Conservation (phyloP, 2,113 vertebrate genomes). For the Oncorhynchus nerka region DNA sequence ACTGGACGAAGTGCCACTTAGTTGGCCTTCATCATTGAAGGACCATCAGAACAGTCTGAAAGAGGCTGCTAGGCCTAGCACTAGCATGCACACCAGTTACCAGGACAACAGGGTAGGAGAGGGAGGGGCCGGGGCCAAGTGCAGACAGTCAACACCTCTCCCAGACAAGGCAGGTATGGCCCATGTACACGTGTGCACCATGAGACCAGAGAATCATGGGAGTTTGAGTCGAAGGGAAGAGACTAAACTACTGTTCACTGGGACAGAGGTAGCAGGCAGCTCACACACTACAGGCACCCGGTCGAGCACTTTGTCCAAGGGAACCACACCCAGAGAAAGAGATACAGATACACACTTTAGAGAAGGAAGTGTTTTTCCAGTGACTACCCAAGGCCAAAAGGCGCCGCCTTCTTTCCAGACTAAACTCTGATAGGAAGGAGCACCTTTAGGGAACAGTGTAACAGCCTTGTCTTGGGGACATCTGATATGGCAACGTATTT, state of each 20-base stretch:
- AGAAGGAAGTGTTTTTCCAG: slow-evolving; percentile 23
- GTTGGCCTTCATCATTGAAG: slow-evolving; percentile 14
- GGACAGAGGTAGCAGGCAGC: slow-evolving; percentile 7
- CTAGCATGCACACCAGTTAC: slow-evolving; percentile 8
- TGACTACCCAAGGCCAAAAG: slow-evolving; percentile 46
- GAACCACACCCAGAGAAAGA: not conserved
- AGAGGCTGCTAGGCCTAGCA: slow-evolving; percentile 15
- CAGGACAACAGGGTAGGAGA: slow-evolving; percentile 48
- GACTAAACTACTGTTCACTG: not conserved
- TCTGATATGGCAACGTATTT: too few species aligned
- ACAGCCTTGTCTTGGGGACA: slow-evolving; percentile 16
- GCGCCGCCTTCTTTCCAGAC: slow-evolving; percentile 46
- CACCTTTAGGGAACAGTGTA: slow-evolving; percentile 53
- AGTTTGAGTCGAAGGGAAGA: not conserved
- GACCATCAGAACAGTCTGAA: slow-evolving; percentile 16
- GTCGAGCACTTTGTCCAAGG: slow-evolving; percentile 43
- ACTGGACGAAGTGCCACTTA: slow-evolving; percentile 23
- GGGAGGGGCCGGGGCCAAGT: slow-evolving; percentile 14
- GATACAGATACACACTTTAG: not conserved
- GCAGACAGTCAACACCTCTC: slow-evolving; percentile 2
- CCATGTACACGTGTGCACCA: slow-evolving; percentile 18
- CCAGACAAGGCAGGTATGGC: not conserved
- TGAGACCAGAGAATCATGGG: not conserved
- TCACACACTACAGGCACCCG: slow-evolving; percentile 53
- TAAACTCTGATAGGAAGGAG: slow-evolving; percentile 51